A percentile compares a stretch with the other conserved stretches of the same genome.
Conservation (phyloP, 2,113 vertebrate genomes). For the Hippocampus zosterae region DNA sequence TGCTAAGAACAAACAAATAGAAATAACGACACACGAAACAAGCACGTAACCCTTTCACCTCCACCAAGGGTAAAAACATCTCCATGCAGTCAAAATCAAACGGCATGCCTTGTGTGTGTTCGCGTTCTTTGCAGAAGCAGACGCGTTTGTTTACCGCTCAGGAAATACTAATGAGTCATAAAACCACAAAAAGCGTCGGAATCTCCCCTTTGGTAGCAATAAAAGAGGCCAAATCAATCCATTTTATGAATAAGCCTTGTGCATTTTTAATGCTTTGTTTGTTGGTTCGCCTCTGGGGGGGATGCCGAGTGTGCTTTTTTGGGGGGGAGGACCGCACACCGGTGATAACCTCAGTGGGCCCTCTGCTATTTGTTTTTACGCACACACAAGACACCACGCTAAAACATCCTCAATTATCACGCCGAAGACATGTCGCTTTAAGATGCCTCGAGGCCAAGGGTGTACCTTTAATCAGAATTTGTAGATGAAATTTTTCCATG, state of each 20-base stretch:
- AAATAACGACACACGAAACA: neutral
- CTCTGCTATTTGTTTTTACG: constrained; percentile 70
- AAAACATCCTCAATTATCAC: constrained; percentile 65
- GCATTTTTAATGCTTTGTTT: constrained; percentile 74
- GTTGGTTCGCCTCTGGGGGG: constrained; percentile 70
- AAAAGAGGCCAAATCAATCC: constrained; percentile 70
- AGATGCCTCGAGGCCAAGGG: constrained; percentile 49
- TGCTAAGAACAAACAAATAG: neutral
- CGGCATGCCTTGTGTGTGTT: neutral
- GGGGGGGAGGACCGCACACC: constrained; percentile 52
- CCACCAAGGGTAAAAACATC: neutral
- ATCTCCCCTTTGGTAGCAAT: constrained; percentile 66
- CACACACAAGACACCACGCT: constrained; percentile 63
- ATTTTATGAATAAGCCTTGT: constrained; percentile 73
- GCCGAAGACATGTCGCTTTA: constrained; percentile 51
- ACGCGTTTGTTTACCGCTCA: constrained; percentile 59
- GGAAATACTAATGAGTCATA: constrained; percentile 68
- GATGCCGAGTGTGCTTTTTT: constrained; percentile 39
- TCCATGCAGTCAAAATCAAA: neutral
- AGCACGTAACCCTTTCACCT: neutral
- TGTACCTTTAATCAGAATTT: constrained; percentile 52
- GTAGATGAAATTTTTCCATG: constrained; percentile 57
- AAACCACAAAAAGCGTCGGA: constrained; percentile 56
- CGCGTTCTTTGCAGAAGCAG: constrained; percentile 2
- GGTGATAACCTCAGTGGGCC: constrained; percentile 67